Evolutionary conservation across 2,888 invertebrate genomes (phyloP).

Genomic region (Hirtodrosophila histrioides): DNA sequence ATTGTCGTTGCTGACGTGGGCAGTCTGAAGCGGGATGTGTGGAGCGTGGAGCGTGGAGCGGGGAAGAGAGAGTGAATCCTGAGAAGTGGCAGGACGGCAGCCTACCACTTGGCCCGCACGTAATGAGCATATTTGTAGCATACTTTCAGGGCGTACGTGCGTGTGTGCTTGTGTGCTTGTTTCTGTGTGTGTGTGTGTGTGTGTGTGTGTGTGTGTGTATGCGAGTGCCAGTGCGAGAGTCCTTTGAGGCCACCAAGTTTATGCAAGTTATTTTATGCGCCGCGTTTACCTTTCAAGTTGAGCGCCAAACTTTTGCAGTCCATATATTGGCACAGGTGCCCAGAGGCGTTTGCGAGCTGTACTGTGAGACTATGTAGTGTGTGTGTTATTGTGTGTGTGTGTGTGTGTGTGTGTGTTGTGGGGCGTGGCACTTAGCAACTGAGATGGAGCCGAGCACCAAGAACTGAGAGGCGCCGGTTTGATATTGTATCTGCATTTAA

Average conservation of each 20-base stretch:
- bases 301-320: constrained; percentile 39
- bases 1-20: constrained; percentile 54
- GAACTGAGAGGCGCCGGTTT: constrained; percentile 27
- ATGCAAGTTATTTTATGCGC: constrained; percentile 69
- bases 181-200: constrained; percentile 36
- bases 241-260: constrained; percentile 67
- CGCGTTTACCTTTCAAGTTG: constrained; percentile 47
- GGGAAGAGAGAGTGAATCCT: background rate
- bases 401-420: background rate
- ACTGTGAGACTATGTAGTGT: background rate
- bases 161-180: constrained; percentile 33
- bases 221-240: constrained; percentile 37
- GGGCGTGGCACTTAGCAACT: constrained; percentile 47
- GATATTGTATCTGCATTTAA: constrained; percentile 65
- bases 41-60: background rate
- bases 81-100: background rate
- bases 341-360: constrained; percentile 28
- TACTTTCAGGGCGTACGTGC: constrained; percentile 64
- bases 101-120: constrained; percentile 66
- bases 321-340: constrained; percentile 63
- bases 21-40: no score
- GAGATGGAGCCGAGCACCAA: background rate
- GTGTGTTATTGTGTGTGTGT: no score
- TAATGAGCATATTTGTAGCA: constrained; percentile 79
- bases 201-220: constrained; percentile 27